Evolutionary conservation across 2,797 vertebrate species (phyloP), one percentile per base, ranked within the genome.

Genomic region (Eulemur albifrons): DNA sequence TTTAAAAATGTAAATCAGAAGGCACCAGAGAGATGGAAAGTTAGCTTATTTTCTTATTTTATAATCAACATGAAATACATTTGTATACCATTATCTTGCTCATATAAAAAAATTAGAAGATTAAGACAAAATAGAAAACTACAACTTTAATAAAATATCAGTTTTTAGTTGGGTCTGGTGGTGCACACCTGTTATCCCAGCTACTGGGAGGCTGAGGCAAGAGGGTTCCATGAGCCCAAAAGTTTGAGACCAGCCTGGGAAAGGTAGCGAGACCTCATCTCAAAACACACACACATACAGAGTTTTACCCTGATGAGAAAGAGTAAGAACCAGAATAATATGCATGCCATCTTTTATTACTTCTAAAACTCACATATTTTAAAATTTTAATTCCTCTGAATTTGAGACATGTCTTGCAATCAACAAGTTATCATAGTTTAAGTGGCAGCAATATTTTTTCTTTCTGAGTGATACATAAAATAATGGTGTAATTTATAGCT

Each of bases 401-500:
- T 65, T 65, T 67, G 40, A 27, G 27, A 85, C 48, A 52, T 75
- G 17, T 54, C 59, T 92, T 72, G 76, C 2, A 75, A 86, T 92
- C 67, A 90, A 81, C 82, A 82, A 87, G 20, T 70, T 93, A 67
- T 43, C 75, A 90, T 76, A 90, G 32, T 75, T 79, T 57, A 80
- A 43, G 32, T 63, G 69, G 57, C 30, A 63, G 35, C 1, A 61
- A 43, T 81, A 25, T 61, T 35, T 30, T 93, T 88, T 83, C 18
- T 72, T 92, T 94, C 23, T 82, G 32, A 75, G 67, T 86, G 15
- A 6, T 73, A 38, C 23, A 85, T 72, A 70, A 94, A 94, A 67
- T 76, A 92, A 90, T 81, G 35, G 3, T 35, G 2, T 80, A 67
- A 50, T 84, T 57, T 69, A 40, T 5, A 94, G 32, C 35, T 89